Conservation (phyloP, 2,797 vertebrate genomes). For the Xenopus petersii region DNA sequence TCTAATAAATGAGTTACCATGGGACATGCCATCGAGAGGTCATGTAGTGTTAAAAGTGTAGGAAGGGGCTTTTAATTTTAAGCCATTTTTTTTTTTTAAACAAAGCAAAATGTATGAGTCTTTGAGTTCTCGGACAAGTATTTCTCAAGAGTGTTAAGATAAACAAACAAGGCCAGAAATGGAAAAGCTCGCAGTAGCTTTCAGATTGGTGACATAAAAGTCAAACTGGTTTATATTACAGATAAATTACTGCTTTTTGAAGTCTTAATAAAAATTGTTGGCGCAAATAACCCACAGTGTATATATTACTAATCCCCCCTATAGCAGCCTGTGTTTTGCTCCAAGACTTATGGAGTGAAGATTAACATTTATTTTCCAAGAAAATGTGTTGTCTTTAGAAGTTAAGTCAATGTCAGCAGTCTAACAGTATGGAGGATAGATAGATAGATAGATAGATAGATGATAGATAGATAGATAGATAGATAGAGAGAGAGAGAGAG, state of each 20-base stretch:
- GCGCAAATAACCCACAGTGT: conserved; percentile 25
- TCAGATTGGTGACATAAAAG: conserved; percentile 32
- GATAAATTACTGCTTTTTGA: conserved; percentile 43
- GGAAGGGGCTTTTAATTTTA: not conserved
- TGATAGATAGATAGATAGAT: no score
- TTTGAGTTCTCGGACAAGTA: conserved; percentile 22
- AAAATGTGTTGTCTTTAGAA: not conserved
- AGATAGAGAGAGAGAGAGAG: no score
- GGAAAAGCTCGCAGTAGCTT: conserved; percentile 42
- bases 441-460: no score
- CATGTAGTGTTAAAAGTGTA: conserved; percentile 30
- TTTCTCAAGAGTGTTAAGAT: conserved; percentile 32
- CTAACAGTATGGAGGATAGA: no score
- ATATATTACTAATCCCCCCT: conserved; percentile 33
- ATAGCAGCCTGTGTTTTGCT: not conserved
- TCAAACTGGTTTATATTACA: conserved; percentile 31
- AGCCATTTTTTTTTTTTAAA: conserved; percentile 13
- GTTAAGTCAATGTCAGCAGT: no score
- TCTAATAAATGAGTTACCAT: not conserved
- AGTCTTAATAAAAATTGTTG: conserved; percentile 43
- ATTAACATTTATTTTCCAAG: not conserved
- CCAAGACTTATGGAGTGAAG: not conserved
- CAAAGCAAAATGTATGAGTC: conserved; percentile 30
- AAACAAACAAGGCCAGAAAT: conserved; percentile 36
- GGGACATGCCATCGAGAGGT: not conserved